Percentiles rank a stretch among this genome's conserved stretches.
phyloP scores from a whole-genome alignment of 1,140 invertebrate genomes.

The Diorhabda sublineata region DNA sequence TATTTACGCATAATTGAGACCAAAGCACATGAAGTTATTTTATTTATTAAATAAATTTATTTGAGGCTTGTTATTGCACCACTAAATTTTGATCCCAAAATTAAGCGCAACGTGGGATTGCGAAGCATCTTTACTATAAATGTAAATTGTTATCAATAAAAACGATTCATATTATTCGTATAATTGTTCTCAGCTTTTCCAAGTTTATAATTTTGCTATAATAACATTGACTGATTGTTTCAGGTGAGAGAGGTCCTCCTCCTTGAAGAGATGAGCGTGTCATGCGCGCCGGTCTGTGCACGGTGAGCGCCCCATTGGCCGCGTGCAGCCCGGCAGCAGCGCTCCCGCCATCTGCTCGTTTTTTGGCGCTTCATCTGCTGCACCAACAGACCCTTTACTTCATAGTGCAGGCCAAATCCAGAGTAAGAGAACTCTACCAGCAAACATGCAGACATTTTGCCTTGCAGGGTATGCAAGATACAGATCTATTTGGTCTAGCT shows the following conservation, averaged over 20 bases:
- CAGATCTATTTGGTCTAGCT: conserved; percentile 78
- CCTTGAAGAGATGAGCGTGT: conserved; percentile 47
- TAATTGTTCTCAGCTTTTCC: not conserved
- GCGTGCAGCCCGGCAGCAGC: conserved; percentile 46
- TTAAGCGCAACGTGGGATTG: too few species aligned
- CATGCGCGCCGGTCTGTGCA: conserved; percentile 49
- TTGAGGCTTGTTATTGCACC: too few species aligned
- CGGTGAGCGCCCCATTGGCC: conserved; percentile 48
- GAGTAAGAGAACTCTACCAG: conserved; percentile 76
- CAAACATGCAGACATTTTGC: conserved; percentile 75
- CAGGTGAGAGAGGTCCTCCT: conserved; percentile 29
- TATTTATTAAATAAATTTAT: too few species aligned
- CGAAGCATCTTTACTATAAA: too few species aligned
- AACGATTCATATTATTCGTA: too few species aligned
- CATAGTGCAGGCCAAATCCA: conserved; percentile 72
- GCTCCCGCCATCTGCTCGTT: conserved; percentile 56
- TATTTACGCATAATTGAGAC: too few species aligned
- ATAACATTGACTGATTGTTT: conserved; percentile 6
- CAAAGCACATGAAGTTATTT: too few species aligned
- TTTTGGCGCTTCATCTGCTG: conserved; percentile 56
- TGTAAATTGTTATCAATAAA: not conserved
- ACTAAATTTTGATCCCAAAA: too few species aligned
- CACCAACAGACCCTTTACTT: conserved; percentile 59
- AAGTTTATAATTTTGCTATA: not conserved
- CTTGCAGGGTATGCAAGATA: conserved; percentile 74